Base-by-base conservation (phyloP, 1,140 invertebrate species). In the Globodera ellingtonae region DNA sequence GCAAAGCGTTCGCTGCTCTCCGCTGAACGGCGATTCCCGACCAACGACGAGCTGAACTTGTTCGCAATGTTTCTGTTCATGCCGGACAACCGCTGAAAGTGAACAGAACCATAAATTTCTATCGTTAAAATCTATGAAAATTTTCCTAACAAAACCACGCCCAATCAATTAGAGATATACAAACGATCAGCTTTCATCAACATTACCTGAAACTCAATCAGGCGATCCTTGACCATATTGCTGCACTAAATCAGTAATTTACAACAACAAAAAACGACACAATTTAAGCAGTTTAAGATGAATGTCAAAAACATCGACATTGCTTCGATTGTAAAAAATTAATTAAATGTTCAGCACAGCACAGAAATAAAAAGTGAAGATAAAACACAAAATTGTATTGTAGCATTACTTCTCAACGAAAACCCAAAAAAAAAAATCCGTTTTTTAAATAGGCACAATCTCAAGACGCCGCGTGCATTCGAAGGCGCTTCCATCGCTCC, bases 171-270 rank as follows among this genome's bases (percentile, higher is more conserved):
- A 35, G 35, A 35, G 35, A 35, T 0, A 35, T 35, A 35, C 35
- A 35, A 35, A 35, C 35, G 35, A 35, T 35, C 35, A 35, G 35
- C 35, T 35, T 3, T 3, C 35, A 35, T 35, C 0, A 35, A 1
- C 35, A 35, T 52, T n/a, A 83, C 81, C 82, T 84, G 81, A 59
- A 83, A 83, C 81, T 83, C 81, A 10, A 70, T 50, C 5, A 84
- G 24, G 21, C 81, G 48, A 62, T 83, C 81, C 75, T 83, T 83
- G 35, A 83, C 81, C 81, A 83, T 83, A 69, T 56, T 48, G n/a
- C 35, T 48, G n/a, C 35, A 35, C 24, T 46, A 18, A 35, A 56
- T 44, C 35, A 9, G 48, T 44, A 77, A 80, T 78, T 52, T 47
- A n/a, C 35, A 56, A 79, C 7, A 66, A 56, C 44, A 79, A 75